Evolutionary conservation across 2,113 vertebrate genomes (phyloP).

Genomic region (Cairina moschata): DNA sequence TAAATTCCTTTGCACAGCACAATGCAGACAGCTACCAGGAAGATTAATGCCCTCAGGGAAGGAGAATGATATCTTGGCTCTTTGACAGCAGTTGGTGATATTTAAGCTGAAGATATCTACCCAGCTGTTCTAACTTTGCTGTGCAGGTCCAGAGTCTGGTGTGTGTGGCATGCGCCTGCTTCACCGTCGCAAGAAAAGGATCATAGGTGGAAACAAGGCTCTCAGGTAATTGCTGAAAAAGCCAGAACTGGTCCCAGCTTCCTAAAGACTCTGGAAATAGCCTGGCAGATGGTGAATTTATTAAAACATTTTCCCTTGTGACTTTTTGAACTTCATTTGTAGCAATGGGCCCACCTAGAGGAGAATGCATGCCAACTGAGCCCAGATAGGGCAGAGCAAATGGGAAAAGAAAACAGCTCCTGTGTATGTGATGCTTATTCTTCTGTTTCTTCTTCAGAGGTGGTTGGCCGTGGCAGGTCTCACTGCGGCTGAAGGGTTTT

Average conservation of each 20-base stretch:
- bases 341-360: neutral
- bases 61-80: neutral
- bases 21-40: neutral
- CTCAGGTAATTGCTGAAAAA: conserved; percentile 73
- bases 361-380: neutral
- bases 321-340: neutral
- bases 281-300: neutral
- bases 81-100: neutral
- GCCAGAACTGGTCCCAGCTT: neutral
- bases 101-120: neutral
- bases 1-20: neutral
- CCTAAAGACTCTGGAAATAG: neutral
- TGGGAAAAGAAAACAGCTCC: neutral
- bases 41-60: neutral
- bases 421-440: neutral
- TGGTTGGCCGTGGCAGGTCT: conserved; percentile 91
- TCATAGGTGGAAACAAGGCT: conserved; percentile 83
- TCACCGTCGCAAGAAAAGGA: conserved; percentile 77
- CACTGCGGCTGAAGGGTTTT: conserved; percentile 83
- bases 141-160: conserved; percentile 45
- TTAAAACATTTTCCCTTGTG: neutral
- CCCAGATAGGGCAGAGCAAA: neutral
- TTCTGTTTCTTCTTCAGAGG: conserved; percentile 74
- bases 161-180: conserved; percentile 71
- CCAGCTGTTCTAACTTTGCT: conserved; percentile 7